Percentiles rank a stretch among this genome's conserved stretches.
These are phyloP conservation scores for Syngnathus typhle DNA, from an alignment of 2,113 vertebrate genomes.

Conservation along the genomic window DNA sequence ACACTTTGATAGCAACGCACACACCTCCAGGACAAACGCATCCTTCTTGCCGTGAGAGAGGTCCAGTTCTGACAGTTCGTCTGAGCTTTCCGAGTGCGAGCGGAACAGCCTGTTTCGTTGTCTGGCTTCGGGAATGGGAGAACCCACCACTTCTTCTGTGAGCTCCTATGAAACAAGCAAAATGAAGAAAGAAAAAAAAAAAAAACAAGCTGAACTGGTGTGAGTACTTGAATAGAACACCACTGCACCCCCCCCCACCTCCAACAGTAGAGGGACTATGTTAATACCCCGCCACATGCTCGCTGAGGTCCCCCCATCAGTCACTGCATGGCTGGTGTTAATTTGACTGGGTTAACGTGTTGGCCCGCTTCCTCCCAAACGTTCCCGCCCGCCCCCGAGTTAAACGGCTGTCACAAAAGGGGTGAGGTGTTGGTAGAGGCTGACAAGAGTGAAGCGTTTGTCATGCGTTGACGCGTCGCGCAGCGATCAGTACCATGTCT, in stretches of 20 bases:
- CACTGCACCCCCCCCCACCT: constrained; percentile 13
- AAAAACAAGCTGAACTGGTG: neutral
- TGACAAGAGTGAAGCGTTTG: constrained; percentile 48
- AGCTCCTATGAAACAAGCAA: constrained; percentile 70
- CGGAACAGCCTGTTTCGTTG: constrained; percentile 87
- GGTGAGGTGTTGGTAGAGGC: constrained; percentile 27
- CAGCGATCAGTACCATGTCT: constrained; percentile 70
- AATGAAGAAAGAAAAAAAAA: no score
- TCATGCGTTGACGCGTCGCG: constrained; percentile 61
- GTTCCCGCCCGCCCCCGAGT: constrained; percentile 17
- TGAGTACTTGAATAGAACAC: neutral
- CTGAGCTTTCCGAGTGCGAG: constrained; percentile 96
- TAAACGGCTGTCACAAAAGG: constrained; percentile 36
- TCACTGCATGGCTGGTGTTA: constrained; percentile 36
- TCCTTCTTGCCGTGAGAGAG: constrained; percentile 98
- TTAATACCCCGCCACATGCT: constrained; percentile 54
- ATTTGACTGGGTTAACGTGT: constrained; percentile 36
- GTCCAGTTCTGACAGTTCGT: constrained; percentile 90
- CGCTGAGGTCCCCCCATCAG: neutral
- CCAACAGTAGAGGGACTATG: constrained; percentile 23
- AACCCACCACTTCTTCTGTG: constrained; percentile 66
- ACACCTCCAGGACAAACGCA: constrained; percentile 95
- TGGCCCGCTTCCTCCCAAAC: constrained; percentile 21
- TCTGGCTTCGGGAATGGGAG: constrained; percentile 90
- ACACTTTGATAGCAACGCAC: neutral